A percentile compares a stretch with the other conserved stretches of the same genome.
Evolutionary conservation across 2,888 invertebrate genomes (phyloP).

Genomic region (Pasiphila rectangulata): DNA sequence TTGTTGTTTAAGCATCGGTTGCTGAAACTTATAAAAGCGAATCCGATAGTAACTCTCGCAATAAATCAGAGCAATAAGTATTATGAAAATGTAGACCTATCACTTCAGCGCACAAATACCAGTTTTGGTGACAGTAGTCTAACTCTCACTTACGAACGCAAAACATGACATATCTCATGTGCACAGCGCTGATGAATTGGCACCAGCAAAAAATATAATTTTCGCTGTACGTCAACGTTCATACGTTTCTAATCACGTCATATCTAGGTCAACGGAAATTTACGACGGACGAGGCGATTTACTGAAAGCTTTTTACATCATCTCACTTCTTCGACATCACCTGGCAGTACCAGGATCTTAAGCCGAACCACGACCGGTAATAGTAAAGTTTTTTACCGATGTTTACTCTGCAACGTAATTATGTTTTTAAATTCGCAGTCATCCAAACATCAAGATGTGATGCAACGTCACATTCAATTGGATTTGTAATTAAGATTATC

Average conservation of each 20-base stretch:
- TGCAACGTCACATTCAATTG: conserved; percentile 57
- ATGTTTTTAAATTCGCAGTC: conserved; percentile 22
- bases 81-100: conserved; percentile 43
- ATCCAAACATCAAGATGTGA: conserved; percentile 56
- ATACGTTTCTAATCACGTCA: conserved; percentile 76
- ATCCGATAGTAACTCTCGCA: conserved; percentile 7
- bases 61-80: conserved; percentile 52
- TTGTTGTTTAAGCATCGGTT: background rate
- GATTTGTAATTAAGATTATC: conserved; percentile 68
- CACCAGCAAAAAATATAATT: conserved; percentile 74
- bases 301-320: conserved; percentile 79
- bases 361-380: conserved; percentile 50
- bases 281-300: conserved; percentile 62
- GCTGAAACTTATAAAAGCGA: background rate
- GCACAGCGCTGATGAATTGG: conserved; percentile 69
- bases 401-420: conserved; percentile 11
- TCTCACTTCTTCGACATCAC: conserved; percentile 50
- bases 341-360: conserved; percentile 75
- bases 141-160: conserved; percentile 79
- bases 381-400: conserved; percentile 55
- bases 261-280: conserved; percentile 77
- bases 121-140: conserved; percentile 75
- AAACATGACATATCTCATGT: conserved; percentile 62
- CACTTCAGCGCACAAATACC: conserved; percentile 62
- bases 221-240: conserved; percentile 61